phyloP scores from a whole-genome alignment of 1,140 invertebrate genomes.

The Aporrectodea caliginosa region DNA sequence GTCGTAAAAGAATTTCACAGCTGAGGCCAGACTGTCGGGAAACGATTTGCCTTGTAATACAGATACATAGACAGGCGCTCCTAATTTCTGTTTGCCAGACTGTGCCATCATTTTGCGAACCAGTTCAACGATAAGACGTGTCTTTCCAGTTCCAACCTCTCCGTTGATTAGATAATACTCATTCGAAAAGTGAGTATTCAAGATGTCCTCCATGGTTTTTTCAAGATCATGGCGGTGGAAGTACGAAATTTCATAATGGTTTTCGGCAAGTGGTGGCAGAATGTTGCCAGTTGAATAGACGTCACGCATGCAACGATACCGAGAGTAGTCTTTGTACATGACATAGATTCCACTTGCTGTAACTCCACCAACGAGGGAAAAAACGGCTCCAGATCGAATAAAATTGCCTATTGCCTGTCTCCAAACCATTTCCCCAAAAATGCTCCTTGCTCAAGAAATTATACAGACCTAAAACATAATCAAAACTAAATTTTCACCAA shows the following conservation, averaged over 20 bases:
- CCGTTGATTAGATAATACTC: conserved; percentile 30
- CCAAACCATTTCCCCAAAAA: too few species aligned
- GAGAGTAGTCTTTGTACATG: conserved; percentile 11
- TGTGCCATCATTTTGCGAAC: conserved; percentile 25
- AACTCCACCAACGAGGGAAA: conserved; percentile 15
- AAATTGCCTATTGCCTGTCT: conserved; percentile 16
- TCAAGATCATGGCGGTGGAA: conserved; percentile 16
- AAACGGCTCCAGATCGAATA: conserved; percentile 5
- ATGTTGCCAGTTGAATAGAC: conserved; percentile 22
- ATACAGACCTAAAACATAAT: too few species aligned
- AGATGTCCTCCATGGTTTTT: background rate
- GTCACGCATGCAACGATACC: conserved; percentile 20
- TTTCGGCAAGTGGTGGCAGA: conserved; percentile 29
- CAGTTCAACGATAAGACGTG: conserved; percentile 21
- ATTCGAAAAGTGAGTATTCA: conserved; percentile 20
- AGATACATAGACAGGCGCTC: conserved; percentile 32
- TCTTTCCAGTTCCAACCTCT: conserved; percentile 32
- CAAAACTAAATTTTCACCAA: too few species aligned
- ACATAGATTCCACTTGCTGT: conserved; percentile 13
- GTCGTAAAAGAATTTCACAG: conserved; percentile 32
- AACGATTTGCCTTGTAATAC: conserved; percentile 25
- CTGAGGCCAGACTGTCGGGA: conserved; percentile 28
- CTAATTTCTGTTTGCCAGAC: conserved; percentile 3
- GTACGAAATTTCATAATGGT: conserved; percentile 24
- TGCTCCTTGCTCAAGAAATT: too few species aligned